Conservation (phyloP, 2,888 invertebrate genomes). For the Alsophila aescularia region DNA sequence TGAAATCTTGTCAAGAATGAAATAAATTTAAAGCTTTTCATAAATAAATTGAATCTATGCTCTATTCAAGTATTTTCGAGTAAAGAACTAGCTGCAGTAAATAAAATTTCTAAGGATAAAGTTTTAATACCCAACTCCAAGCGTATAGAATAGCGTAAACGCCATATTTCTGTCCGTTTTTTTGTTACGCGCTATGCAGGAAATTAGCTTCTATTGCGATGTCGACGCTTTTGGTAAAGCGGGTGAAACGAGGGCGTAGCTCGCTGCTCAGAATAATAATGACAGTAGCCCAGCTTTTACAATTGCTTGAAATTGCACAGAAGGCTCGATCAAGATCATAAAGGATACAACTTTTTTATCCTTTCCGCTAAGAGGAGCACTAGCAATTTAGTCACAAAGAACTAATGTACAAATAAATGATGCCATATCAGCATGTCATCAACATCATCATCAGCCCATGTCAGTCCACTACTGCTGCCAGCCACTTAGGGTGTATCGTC, state of each 20-base stretch:
- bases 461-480: too few species aligned
- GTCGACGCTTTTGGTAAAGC: conserved; percentile 83
- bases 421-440: too few species aligned
- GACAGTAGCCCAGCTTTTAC: conserved; percentile 14
- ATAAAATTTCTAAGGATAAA: conserved; percentile 55
- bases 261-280: conserved; percentile 9
- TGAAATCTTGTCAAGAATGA: not conserved
- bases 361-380: not conserved
- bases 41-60: not conserved
- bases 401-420: too few species aligned
- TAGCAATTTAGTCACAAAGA: not conserved
- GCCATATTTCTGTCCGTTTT: conserved; percentile 75
- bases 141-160: conserved; percentile 61
- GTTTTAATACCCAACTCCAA: conserved; percentile 53
- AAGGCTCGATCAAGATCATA: not conserved
- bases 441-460: too few species aligned
- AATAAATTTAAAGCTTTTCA: not conserved
- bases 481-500: too few species aligned
- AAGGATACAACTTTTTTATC: not conserved
- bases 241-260: conserved; percentile 75
- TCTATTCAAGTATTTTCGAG: not conserved
- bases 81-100: conserved; percentile 15
- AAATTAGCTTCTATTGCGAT: conserved; percentile 84
- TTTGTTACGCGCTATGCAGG: conserved; percentile 81
- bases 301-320: not conserved